phyloP scores from a whole-genome alignment of 2,113 vertebrate species.

The Neodon shergylaensis region DNA sequence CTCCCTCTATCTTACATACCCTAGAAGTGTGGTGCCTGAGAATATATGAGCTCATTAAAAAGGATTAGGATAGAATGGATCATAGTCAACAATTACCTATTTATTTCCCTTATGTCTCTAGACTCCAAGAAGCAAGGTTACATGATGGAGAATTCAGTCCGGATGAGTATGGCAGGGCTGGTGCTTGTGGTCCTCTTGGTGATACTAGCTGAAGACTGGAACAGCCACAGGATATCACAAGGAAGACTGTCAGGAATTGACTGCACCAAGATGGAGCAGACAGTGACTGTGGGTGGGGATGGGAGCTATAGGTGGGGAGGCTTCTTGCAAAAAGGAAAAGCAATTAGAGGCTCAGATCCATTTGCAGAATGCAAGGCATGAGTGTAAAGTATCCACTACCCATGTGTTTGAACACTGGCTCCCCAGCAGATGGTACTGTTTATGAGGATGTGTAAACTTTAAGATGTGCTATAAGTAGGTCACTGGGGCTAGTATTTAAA shows the following conservation, averaged over 20 bases:
- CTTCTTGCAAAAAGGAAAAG: neutral
- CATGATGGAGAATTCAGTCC: neutral
- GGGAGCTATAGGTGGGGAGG: neutral
- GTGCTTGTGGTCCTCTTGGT: neutral
- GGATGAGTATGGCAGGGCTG: neutral
- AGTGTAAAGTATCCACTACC: neutral
- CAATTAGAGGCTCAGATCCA: neutral
- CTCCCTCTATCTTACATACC: neutral
- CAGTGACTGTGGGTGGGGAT: neutral
- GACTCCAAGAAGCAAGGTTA: neutral
- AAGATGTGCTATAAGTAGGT: no score
- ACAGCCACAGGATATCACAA: neutral
- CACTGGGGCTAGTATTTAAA: no score
- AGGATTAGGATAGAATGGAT: neutral
- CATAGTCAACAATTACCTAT: neutral
- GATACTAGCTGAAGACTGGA: neutral
- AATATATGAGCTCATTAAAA: neutral
- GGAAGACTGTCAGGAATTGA: neutral
- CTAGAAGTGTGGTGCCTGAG: neutral
- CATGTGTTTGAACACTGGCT: no score
- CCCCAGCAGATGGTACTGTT: neutral
- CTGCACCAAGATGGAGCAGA: neutral
- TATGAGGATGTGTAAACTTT: neutral
- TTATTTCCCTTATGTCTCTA: neutral
- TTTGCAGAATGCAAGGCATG: neutral